Evolutionary conservation across 2,888 invertebrate genomes (phyloP).

Genomic region (Calliopum simillimum): DNA sequence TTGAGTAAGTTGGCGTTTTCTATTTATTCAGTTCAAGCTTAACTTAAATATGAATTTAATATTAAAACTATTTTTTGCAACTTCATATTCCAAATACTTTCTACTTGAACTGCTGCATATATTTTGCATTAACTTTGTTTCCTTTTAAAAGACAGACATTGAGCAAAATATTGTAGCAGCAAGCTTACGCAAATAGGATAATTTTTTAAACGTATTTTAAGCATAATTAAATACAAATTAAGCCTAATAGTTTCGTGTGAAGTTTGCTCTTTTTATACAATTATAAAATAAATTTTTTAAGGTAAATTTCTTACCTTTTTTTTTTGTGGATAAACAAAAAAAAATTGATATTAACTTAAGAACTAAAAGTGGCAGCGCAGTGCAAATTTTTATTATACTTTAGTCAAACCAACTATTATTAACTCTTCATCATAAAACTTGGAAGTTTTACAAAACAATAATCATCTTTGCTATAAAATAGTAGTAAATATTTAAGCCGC

Average conservation of each 20-base stretch:
- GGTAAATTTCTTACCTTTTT: neutral
- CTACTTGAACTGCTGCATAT: neutral
- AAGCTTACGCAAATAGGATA: conserved; percentile 1
- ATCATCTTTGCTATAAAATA: too few relatives aligned
- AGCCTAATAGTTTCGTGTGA: conserved; percentile 32
- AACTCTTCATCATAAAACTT: too few relatives aligned
- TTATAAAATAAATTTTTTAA: conserved; percentile 15
- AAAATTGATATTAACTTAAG: conserved; percentile 16
- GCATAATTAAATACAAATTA: conserved; percentile 31
- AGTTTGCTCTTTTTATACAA: conserved; percentile 25
- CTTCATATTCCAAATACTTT: too few relatives aligned
- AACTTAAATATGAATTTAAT: neutral
- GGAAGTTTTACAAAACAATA: too few relatives aligned
- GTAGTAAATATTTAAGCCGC: too few relatives aligned
- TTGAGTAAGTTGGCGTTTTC: conserved; percentile 31
- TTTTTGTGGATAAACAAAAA: conserved; percentile 25
- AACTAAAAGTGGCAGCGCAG: neutral
- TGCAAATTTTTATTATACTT: too few relatives aligned
- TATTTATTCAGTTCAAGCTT: conserved; percentile 1
- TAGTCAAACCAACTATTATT: too few relatives aligned
- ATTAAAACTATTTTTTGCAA: neutral
- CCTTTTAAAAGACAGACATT: neutral
- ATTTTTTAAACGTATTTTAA: neutral
- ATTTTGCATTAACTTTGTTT: neutral
- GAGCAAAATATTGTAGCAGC: neutral